Base-by-base conservation (phyloP, 2,113 vertebrate species). In the Archocentrus centrarchus region DNA sequence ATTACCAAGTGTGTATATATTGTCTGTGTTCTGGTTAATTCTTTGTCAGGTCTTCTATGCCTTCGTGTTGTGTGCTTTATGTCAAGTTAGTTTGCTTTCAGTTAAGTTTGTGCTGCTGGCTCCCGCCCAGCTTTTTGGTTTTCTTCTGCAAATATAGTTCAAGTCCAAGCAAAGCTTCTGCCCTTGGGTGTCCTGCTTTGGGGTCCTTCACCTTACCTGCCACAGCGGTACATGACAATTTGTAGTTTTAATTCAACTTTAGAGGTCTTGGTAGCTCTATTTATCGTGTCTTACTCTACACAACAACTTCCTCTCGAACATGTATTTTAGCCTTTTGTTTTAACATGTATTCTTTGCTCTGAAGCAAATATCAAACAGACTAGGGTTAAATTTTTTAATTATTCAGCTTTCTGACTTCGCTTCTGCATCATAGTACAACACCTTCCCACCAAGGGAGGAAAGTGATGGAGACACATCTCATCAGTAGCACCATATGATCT, bases 401-500 rank as follows among this genome's bases (percentile, higher is more conserved):
- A 79, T 66, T 39, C n/a, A 32, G 22, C 27, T 79, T 70, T 59
- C 44, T 27, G 5, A 80, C 53, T n/a, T 83, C 27, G 24, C 81
- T 22, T 68, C 41, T 20, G 55, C 63, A 59, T 84, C 59, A 88
- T 35, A 77, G 50, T 11, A 27, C 70, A 44, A 17, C 73, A 10
- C 13, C 18, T 63, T 79, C 63, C 70, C 85, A 64, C 78, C 6
- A 32, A 24, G 50, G 58, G 68, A 80, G 53, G 35, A 59, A 77
- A 82, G 76, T 57, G 79, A 80, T 58, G 78, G 76, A 63, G 83
- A 2, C 13, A 68, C 86, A 79, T 76, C 80, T 83, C 88, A 85
- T 89, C 81, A 88, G 15, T 14, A 7, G 70, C 85, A 3, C 83
- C n/a, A 24, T 61, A 80, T 59, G 81, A 79, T 82, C 39, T 75